These are phyloP conservation scores for Psilopogon haemacephalus DNA, from an alignment of 2,113 vertebrate species.

Conservation along the genomic window DNA sequence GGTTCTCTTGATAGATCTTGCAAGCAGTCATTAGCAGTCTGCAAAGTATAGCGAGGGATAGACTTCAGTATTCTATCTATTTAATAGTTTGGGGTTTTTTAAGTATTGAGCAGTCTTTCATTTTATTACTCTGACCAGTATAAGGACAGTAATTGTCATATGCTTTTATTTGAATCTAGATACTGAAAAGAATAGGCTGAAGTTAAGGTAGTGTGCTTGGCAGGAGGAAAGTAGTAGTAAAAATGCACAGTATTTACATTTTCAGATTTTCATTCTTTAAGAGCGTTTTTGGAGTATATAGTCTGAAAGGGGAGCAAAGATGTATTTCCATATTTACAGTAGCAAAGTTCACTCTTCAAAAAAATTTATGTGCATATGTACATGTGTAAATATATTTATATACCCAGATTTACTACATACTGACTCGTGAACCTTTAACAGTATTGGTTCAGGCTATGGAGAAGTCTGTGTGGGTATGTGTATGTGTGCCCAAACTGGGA, in stretches of 20 bases:
- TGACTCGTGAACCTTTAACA: slow-evolving; percentile 1
- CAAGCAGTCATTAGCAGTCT: not conserved
- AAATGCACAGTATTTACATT: slow-evolving; percentile 42
- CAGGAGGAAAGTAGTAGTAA: slow-evolving; percentile 16
- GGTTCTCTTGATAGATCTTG: not conserved
- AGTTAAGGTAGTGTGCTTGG: slow-evolving; percentile 14
- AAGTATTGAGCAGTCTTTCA: not conserved
- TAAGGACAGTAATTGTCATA: not conserved
- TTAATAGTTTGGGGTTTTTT: not conserved
- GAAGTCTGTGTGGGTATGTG: not conserved
- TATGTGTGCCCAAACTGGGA: not conserved
- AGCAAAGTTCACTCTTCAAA: not conserved
- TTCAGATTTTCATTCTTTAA: slow-evolving; percentile 17
- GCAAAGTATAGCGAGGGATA: not conserved
- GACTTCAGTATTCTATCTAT: not conserved
- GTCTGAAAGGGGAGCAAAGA: not conserved
- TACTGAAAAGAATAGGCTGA: slow-evolving; percentile 9
- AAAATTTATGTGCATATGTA: not conserved
- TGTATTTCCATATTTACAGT: slow-evolving; percentile 17
- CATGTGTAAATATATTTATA: not conserved
- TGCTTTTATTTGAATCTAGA: slow-evolving; percentile 38
- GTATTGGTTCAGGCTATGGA: not conserved
- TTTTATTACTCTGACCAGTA: slow-evolving; percentile 11
- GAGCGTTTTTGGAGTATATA: slow-evolving; percentile 25
- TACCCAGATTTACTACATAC: not conserved